Percentiles rank a stretch among this genome's conserved stretches.
These are phyloP conservation scores for Gambelia wislizenii DNA, from an alignment of 2,797 vertebrate species.

Conservation along the genomic window DNA sequence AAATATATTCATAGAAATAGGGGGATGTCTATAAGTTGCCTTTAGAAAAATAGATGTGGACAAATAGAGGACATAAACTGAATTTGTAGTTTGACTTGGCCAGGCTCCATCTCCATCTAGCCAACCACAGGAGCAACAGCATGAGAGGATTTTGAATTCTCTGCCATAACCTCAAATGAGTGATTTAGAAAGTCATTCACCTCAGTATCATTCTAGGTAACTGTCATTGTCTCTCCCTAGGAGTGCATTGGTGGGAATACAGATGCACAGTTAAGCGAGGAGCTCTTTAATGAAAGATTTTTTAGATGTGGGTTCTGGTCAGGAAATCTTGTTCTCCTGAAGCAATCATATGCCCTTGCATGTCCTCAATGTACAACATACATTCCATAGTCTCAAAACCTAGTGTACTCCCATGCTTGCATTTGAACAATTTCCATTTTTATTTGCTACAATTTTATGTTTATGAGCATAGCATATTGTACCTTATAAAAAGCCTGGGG, in stretches of 20 bases:
- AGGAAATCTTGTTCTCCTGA: constrained; percentile 65
- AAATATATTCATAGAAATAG: background rate
- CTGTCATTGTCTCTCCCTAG: constrained; percentile 63
- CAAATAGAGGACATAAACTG: background rate
- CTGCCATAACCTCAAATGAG: constrained; percentile 34
- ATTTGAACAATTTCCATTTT: constrained; percentile 54
- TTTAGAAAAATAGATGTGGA: background rate
- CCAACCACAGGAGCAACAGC: constrained; percentile 18
- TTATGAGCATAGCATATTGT: background rate
- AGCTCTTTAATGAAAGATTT: constrained; percentile 68
- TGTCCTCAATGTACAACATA: constrained; percentile 61
- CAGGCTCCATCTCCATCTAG: background rate
- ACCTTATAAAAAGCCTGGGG: background rate
- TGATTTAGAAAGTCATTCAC: constrained; percentile 65
- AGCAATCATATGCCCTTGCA: constrained; percentile 69
- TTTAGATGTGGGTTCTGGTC: constrained; percentile 44
- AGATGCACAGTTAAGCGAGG: constrained; percentile 62
- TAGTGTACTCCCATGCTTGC: constrained; percentile 31
- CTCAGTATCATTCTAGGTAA: constrained; percentile 60
- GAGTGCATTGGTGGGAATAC: constrained; percentile 67
- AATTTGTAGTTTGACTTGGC: constrained; percentile 7
- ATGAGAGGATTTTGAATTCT: constrained; percentile 36
- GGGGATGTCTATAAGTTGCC: background rate
- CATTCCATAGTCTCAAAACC: constrained; percentile 38
- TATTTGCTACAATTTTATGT: constrained; percentile 19